A percentile compares a stretch with the other conserved stretches of the same genome.
Conservation (phyloP, 2,888 invertebrate species). For the Anthrax anthrax region DNA sequence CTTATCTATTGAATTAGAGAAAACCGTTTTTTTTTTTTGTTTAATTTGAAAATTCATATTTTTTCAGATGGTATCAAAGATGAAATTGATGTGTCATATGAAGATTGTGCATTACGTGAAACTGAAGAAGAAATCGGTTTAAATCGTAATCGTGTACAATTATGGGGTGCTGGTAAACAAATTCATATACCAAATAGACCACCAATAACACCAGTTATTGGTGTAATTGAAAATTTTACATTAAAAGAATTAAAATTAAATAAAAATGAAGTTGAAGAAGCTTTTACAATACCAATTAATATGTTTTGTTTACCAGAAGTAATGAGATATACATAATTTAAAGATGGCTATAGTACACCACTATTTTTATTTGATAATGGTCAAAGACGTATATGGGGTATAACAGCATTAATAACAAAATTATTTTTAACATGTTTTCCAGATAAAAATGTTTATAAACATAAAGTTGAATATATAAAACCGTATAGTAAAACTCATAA, state of each 20-base stretch:
- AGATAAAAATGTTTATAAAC: conserved; percentile 43
- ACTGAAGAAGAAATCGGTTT: conserved; percentile 76
- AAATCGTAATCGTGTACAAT: conserved; percentile 39
- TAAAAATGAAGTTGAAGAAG: conserved; percentile 57
- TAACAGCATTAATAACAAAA: conserved; percentile 65
- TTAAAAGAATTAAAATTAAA: conserved; percentile 44
- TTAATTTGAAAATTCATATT: background rate
- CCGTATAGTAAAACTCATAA: too few relatives aligned
- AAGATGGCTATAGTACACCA: conserved; percentile 45
- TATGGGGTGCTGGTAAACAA: conserved; percentile 51
- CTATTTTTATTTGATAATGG: conserved; percentile 43
- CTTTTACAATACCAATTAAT: conserved; percentile 53
- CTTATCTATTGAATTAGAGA: too few relatives aligned
- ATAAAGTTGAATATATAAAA: conserved; percentile 32
- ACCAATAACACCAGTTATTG: conserved; percentile 58
- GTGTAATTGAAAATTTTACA: conserved; percentile 42
- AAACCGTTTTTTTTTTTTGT: too few relatives aligned
- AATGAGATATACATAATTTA: conserved; percentile 55
- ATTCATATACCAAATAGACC: conserved; percentile 38
- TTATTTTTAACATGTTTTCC: conserved; percentile 52
- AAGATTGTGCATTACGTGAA: conserved; percentile 68
- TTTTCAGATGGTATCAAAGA: conserved; percentile 53
- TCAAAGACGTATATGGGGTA: conserved; percentile 50
- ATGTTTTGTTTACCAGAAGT: conserved; percentile 46
- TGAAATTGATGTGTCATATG: conserved; percentile 40